These are phyloP conservation scores for Carposina sasakii DNA, from an alignment of 1,140 invertebrate genomes.

Conservation along the genomic window DNA sequence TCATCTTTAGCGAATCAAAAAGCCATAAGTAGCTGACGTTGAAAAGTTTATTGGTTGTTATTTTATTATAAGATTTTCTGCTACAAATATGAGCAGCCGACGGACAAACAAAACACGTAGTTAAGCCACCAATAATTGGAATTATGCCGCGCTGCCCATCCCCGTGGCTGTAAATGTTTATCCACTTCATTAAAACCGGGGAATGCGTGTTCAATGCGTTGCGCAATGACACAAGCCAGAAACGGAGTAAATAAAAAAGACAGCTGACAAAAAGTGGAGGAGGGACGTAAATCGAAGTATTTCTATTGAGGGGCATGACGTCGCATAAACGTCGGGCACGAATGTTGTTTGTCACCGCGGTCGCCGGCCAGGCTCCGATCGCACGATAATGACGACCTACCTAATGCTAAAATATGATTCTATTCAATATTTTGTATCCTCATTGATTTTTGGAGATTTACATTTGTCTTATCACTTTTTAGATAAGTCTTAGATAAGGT, in stretches of 20 bases:
- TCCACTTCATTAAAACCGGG: background rate
- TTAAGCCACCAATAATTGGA: too few species aligned
- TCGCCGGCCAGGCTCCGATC: slow-evolving; percentile 26
- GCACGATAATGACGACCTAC: slow-evolving; percentile 26
- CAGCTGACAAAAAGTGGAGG: slow-evolving; percentile 36
- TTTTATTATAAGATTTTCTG: too few species aligned
- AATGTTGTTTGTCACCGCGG: slow-evolving; percentile 65
- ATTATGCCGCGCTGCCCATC: too few species aligned
- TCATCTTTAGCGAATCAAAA: too few species aligned
- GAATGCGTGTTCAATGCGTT: too few species aligned
- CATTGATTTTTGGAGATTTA: slow-evolving; percentile 16
- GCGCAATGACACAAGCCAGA: slow-evolving; percentile 11
- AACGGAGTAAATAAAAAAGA: slow-evolving; percentile 37
- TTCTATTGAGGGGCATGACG: slow-evolving; percentile 65
- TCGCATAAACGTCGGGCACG: slow-evolving; percentile 56
- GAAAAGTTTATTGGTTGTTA: too few species aligned
- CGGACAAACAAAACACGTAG: too few species aligned
- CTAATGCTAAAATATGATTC: slow-evolving; percentile 32
- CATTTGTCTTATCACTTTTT: too few species aligned
- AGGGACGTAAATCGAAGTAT: slow-evolving; percentile 56
- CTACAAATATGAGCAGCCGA: too few species aligned
- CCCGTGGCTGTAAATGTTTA: background rate
- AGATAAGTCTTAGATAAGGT: too few species aligned
- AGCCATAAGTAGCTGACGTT: too few species aligned
- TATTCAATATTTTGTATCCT: slow-evolving; percentile 31